phyloP scores from a whole-genome alignment of 2,888 invertebrate genomes.

The Ectemnius continuus region DNA sequence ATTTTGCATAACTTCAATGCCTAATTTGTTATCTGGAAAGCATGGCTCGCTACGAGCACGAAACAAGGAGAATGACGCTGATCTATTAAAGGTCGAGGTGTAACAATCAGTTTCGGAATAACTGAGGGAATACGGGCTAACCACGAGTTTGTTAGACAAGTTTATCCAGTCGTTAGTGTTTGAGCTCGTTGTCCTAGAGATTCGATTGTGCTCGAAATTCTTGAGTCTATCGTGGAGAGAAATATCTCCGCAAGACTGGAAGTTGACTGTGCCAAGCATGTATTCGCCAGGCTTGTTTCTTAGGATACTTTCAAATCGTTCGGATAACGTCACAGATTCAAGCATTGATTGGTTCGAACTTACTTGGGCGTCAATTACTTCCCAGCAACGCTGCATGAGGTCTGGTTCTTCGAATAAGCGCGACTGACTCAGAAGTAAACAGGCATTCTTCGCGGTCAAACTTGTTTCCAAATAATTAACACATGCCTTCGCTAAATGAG shows the following conservation, averaged over 20 bases:
- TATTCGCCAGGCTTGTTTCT: conserved; percentile 39
- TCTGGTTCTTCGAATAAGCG: conserved; percentile 97
- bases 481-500: conserved; percentile 95
- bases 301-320: conserved; percentile 44
- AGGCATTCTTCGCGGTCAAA: conserved; percentile 97
- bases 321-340: conserved; percentile 59
- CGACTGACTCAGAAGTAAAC: conserved; percentile 95
- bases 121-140: conserved; percentile 56
- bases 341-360: conserved; percentile 74
- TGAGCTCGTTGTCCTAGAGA: conserved; percentile 23
- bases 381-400: conserved; percentile 97
- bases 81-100: conserved; percentile 40
- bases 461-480: conserved; percentile 97
- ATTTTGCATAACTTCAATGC: conserved; percentile 71
- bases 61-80: conserved; percentile 60
- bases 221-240: conserved; percentile 45
- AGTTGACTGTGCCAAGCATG: conserved; percentile 37
- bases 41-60: conserved; percentile 72
- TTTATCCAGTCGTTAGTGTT: conserved; percentile 23
- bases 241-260: conserved; percentile 49
- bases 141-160: conserved; percentile 36
- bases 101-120: conserved; percentile 58
- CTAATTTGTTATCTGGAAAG: conserved; percentile 66
- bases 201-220: conserved; percentile 33
- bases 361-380: conserved; percentile 98